Conservation (phyloP, 1,140 invertebrate species). For the Metopolophium dirhodum region DNA sequence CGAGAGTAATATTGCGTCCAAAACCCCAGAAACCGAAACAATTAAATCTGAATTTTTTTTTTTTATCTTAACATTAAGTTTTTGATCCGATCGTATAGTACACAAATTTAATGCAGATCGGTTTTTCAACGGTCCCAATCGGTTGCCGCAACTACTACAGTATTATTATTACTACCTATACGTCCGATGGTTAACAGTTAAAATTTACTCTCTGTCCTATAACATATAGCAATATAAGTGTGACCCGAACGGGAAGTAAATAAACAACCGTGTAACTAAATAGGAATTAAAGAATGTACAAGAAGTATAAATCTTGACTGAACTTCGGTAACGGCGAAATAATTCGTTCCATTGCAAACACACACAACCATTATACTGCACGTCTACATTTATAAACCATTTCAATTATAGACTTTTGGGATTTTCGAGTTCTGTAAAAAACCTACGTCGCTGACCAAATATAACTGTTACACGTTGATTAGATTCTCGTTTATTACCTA, state of each 20-base stretch:
- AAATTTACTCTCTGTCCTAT: background rate
- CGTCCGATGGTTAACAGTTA: background rate
- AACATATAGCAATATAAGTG: background rate
- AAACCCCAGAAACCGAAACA: background rate
- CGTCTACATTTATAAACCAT: background rate
- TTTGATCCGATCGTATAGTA: background rate
- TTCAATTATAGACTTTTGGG: background rate
- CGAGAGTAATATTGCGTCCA: no score
- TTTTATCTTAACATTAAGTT: background rate
- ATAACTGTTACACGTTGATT: background rate
- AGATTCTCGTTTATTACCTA: background rate
- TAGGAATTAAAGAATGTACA: background rate
- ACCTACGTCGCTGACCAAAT: background rate
- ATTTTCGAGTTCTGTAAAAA: background rate
- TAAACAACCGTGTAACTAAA: background rate
- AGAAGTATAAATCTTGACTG: background rate
- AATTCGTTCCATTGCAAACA: background rate
- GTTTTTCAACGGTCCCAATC: background rate
- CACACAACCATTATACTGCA: background rate
- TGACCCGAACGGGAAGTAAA: background rate
- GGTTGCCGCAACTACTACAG: background rate
- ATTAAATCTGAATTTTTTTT: background rate
- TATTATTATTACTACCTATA: no score
- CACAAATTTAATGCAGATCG: background rate
- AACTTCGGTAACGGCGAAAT: slow-evolving; percentile 3